Base-by-base conservation (phyloP, 2,797 vertebrate genomes). In the Rhabdomys pumilio region DNA sequence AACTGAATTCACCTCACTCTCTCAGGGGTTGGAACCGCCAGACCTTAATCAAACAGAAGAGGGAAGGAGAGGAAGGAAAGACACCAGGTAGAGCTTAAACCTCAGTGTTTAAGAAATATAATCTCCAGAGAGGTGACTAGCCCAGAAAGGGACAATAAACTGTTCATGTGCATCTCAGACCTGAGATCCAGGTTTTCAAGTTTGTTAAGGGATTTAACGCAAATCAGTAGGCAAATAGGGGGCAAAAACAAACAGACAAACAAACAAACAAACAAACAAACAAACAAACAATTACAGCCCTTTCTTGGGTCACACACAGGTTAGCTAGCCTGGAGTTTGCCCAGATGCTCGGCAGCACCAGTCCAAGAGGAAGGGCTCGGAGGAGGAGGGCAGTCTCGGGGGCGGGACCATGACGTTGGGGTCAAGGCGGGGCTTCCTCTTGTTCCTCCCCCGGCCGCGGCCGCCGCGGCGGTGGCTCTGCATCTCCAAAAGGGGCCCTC, bases 351-450 rank as follows among this genome's bases (percentile, higher is more conserved):
- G 0, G 11, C n/a, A 4, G 4, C n/a, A 7, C 12, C 15, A 15
- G 59, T 29, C 13, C 19, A 5, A 9, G 22, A 79, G 73, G 88
- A 77, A 61, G 57, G 44, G 72, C 69, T 24, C 13, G 1, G 1
- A 38, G 91, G 2, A 38, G 91, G 9, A 91, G 79, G 72, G 69
- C 91, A 13, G 96, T 38, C 86, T 89, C 47, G 57, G 88, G 80
- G 97, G 96, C 96, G 93, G 95, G 38, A 69, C 59, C 22, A 85
- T 97, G 97, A 96, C 97, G 96, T 63, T 34, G 0, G 4, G 69
- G 41, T 53, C 77, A 69, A 69, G 88, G 95, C 93, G 50, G 90
- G 95, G 93, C 97, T 94, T 95, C 90, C 59, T 95, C 93, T 95
- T 41, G 95, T 83, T 76, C 93, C 11, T 89, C 80, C 90, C 53